A percentile compares a stretch with the other conserved stretches of the same genome.
These are phyloP conservation scores for Andrena bucephala DNA, from an alignment of 2,888 invertebrate genomes.

Conservation along the genomic window DNA sequence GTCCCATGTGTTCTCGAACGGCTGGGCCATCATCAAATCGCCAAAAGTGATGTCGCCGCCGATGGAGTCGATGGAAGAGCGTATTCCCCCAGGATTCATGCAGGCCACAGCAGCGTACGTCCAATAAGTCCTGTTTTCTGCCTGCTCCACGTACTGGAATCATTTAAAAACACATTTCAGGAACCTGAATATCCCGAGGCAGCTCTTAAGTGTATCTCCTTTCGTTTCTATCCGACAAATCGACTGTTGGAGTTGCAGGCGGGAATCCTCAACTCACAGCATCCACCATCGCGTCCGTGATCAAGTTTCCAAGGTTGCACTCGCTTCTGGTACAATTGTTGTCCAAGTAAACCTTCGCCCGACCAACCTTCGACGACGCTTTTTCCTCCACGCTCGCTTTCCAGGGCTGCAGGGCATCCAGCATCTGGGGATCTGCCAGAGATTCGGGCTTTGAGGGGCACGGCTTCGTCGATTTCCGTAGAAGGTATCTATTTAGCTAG, in stretches of 20 bases:
- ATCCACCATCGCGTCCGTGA: slow-evolving; percentile 90
- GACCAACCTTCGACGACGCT: slow-evolving; percentile 87
- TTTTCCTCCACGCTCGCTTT: slow-evolving; percentile 86
- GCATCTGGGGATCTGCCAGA: slow-evolving; percentile 87
- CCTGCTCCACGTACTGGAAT: slow-evolving; percentile 85
- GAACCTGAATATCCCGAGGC: neutral
- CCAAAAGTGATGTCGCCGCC: slow-evolving; percentile 87
- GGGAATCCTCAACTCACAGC: slow-evolving; percentile 85
- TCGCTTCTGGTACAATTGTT: slow-evolving; percentile 87
- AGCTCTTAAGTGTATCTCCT: neutral
- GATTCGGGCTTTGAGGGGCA: neutral
- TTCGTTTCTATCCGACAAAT: neutral
- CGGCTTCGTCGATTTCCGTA: neutral
- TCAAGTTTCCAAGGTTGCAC: slow-evolving; percentile 91
- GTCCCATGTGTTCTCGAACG: slow-evolving; percentile 92
- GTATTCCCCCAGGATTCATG: slow-evolving; percentile 90
- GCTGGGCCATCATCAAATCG: slow-evolving; percentile 89
- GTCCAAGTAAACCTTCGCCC: slow-evolving; percentile 87
- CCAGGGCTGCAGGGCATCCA: slow-evolving; percentile 88
- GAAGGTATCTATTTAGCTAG: neutral
- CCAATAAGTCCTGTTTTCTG: slow-evolving; percentile 86
- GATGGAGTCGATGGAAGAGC: slow-evolving; percentile 88
- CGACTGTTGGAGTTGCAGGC: neutral
- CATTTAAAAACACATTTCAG: neutral
- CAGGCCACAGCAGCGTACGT: slow-evolving; percentile 89